Base-by-base conservation (phyloP, 2,113 vertebrate species). In the Hiodon alosoides region DNA sequence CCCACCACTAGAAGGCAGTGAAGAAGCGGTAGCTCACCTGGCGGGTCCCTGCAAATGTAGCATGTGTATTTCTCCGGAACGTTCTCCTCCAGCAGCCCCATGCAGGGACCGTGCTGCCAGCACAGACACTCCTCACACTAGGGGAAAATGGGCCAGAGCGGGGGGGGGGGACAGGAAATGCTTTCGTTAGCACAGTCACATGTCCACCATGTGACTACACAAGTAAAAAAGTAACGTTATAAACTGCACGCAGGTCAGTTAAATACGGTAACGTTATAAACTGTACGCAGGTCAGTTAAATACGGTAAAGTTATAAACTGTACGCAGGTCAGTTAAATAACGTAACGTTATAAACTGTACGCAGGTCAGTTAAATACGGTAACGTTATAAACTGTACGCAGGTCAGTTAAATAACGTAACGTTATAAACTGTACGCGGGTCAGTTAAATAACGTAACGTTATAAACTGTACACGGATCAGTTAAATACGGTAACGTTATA, bases 31-130 rank as follows among this genome's bases (percentile, higher is more conserved):
- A 2, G 5, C 81, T 89, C 90, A 98, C 97, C 97, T 94, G 95
- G 94, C 82, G 97, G 96, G 83, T 98, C 96, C 85, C 95, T 94
- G 88, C 96, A 98, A 85, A 97, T 86, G 83, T 98, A 97, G 87
- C 96, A 98, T 80, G 91, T 93, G 69, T 98, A 98, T 85, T 90
- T 94, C 76, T 98, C 97, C 57, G 97, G 97, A 80, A 98, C 93
- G 76, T 94, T 97, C 86, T 98, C 96, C 89, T 98, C 97, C 80
- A 97, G 88, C 80, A 98, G 89, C 62, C 96, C 97, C 97, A 98
- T 98, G 85, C 97, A 98, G 83, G 95, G 93, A 81, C 97, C 95
- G 83, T 98, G 97, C 89, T 98, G 97, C 96, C 96, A 98, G 89
- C 96, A 97, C 65, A 96, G 84, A 90, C 97, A 98, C 67, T 95